phyloP scores from a whole-genome alignment of 1,140 invertebrate genomes.

The Ganaspis sp. region DNA sequence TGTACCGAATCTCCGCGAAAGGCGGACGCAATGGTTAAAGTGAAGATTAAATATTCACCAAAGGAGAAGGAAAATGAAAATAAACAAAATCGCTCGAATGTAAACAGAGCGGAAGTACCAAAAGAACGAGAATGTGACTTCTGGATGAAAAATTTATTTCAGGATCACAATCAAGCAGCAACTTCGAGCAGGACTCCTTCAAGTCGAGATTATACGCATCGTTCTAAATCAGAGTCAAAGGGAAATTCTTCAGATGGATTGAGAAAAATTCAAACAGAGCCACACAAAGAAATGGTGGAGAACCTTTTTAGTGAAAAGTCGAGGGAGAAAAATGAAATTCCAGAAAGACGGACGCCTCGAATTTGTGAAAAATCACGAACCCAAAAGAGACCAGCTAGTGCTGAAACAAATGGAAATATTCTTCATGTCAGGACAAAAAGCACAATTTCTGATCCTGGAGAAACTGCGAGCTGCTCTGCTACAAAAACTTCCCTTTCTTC shows the following conservation, averaged over 20 bases:
- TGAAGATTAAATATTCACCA: constrained; percentile 56
- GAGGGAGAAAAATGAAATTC: constrained; percentile 15
- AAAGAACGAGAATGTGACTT: neutral
- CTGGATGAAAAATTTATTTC: constrained; percentile 33
- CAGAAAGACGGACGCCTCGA: neutral
- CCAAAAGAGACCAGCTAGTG: constrained; percentile 41
- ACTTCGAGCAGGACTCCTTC: neutral
- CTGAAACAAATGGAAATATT: constrained; percentile 41
- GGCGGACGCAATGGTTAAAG: constrained; percentile 56
- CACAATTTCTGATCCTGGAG: constrained; percentile 50
- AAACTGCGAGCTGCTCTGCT: constrained; percentile 46
- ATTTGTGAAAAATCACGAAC: neutral
- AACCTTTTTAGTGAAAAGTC: neutral
- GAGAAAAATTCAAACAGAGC: constrained; percentile 1
- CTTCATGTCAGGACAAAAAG: constrained; percentile 51
- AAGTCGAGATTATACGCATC: neutral
- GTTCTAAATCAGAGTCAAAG: neutral
- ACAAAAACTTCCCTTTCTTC: constrained; percentile 48
- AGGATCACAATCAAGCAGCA: neutral
- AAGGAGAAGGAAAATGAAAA: constrained; percentile 52
- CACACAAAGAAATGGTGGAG: constrained; percentile 15
- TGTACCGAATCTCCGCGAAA: constrained; percentile 44
- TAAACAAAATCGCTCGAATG: neutral
- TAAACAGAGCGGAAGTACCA: neutral
- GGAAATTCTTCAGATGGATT: constrained; percentile 17